Base-by-base conservation (phyloP, 2,888 invertebrate species). In the Liposcelis brunnea region DNA sequence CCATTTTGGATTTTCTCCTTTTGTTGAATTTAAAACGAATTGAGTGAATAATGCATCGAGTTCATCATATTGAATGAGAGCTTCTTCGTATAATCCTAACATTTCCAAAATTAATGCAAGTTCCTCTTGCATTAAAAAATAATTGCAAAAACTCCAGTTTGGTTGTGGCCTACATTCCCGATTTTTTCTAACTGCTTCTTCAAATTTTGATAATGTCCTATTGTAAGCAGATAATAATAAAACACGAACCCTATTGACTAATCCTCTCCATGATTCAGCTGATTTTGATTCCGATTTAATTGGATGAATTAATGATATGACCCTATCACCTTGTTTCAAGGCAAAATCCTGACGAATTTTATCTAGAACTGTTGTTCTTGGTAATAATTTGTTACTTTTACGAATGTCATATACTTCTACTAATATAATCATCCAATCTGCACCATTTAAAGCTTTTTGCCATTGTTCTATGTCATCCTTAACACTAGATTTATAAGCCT, bases 1-100 rank as follows among this genome's bases (percentile, higher is more conserved):
- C 93, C 93, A 94, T 48, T 74, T 74, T 46, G 87, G 84, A 57
- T 80, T 78, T 56, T 86, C 89, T 49, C 86, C 82, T 51, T 84
- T 75, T 57, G 84, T 82, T n/a, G 89, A 85, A 66, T 93, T 93
- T 52, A 90, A 78, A 46, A 95, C 81, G 66, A 93, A 94, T 67
- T 95, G 94, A 2, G 93, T 90, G 63, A 95, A 93, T 53, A 95
- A 72, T 43, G 93, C 94, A 67, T 95, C 94, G 57, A 97, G 68
- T 66, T 95, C 95, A 61, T 95, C 95, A 61, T 94, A 97, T 59
- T 95, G 95, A 46, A 95, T 85, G 53, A 95, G 67, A 11, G 94
- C 89, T 66, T 95, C 94, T 53, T 93, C 90, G 58, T 85, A 80
- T 51, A 95, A 69, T 47, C 89, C 89, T 52, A 95, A 67, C 82